Percentiles rank a stretch among this genome's conserved stretches.
Conservation (phyloP, 2,888 invertebrate genomes). For the Eupithecia subfuscata region DNA sequence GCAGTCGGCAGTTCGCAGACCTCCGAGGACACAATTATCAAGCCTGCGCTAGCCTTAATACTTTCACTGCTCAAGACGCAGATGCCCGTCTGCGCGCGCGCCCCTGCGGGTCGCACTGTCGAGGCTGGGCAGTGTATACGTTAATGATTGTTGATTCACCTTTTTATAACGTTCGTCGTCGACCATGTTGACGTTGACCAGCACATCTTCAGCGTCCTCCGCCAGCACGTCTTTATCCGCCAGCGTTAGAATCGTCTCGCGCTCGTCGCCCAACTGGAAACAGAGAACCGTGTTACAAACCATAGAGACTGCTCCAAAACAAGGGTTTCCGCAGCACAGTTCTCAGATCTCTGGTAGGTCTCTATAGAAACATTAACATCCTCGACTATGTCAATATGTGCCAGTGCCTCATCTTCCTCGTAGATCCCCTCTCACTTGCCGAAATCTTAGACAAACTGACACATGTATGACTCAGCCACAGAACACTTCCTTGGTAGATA, state of each 20-base stretch:
- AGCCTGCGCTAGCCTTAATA: neutral
- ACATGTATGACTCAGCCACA: slow-evolving; percentile 97
- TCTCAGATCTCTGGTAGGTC: slow-evolving; percentile 92
- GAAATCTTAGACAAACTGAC: slow-evolving; percentile 96
- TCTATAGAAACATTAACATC: slow-evolving; percentile 94
- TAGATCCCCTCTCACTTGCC: slow-evolving; percentile 96
- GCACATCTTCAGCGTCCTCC: slow-evolving; percentile 92
- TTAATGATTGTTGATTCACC: slow-evolving; percentile 52
- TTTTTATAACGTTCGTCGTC: slow-evolving; percentile 93
- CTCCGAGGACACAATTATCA: neutral
- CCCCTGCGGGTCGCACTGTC: no score
- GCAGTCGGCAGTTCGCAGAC: no score
- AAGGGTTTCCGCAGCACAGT: slow-evolving; percentile 96
- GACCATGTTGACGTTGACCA: slow-evolving; percentile 95
- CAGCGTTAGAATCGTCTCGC: slow-evolving; percentile 94
- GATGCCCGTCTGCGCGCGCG: no score
- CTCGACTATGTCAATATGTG: slow-evolving; percentile 99
- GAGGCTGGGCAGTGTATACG: no score
- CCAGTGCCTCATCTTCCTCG: slow-evolving; percentile 98
- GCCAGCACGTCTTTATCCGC: slow-evolving; percentile 96
- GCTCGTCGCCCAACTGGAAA: slow-evolving; percentile 87
- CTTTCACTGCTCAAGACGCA: no score
- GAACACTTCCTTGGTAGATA: slow-evolving; percentile 95
- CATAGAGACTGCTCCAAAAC: slow-evolving; percentile 92
- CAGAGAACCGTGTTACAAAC: neutral